Evolutionary conservation across 2,888 invertebrate genomes (phyloP), one percentile per base, ranked within the genome.

Genomic region (Carterocephalus palaemon): DNA sequence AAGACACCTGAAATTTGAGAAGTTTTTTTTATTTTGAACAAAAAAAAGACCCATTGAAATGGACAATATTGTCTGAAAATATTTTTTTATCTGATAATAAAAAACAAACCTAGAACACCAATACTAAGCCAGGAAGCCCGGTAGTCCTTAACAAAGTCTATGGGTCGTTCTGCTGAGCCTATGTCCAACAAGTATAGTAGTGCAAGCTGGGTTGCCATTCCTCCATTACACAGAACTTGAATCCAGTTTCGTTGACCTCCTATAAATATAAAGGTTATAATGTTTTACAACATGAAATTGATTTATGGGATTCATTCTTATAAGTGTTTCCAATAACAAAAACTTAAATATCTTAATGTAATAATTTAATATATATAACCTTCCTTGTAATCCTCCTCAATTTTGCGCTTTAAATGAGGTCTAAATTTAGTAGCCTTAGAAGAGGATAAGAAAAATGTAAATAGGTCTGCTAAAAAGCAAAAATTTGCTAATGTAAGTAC

Each of bases 181-280:
- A 92, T 89, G 74, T 96, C 95, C 49, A 95, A 72, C 50, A 96
- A 77, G 67, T 95, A 95, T 12, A 96, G 75, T 20, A 95, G 63
- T 0, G 92, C 92, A 34, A 96, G 75, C 62, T 94, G 92, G 0
- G 93, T 89, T 9, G 95, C 95, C 90, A 95, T 93, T n/a, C 95
- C 96, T 1, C 91, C 93, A 81, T 96, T 97, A 68, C 96, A 96
- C 0, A 97, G 71, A 3, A 96, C 96, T 78, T 97, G 96, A 7
- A 95, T 82, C 96, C 96, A 96, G 70, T 93, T 95, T 49, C 96
- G 89, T 70, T 94, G 93, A 0, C 95, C 95, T 60, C 95, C 94
- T 92, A 59, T n/a, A 77, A 67, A 48, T 49, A 52, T 39, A 51
- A 37, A 26, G 23, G 13, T 8, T 16, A 2, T 3, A 29, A 4